These are phyloP conservation scores for Drosophila santomea DNA, from an alignment of 1,140 invertebrate genomes.

Conservation along the genomic window DNA sequence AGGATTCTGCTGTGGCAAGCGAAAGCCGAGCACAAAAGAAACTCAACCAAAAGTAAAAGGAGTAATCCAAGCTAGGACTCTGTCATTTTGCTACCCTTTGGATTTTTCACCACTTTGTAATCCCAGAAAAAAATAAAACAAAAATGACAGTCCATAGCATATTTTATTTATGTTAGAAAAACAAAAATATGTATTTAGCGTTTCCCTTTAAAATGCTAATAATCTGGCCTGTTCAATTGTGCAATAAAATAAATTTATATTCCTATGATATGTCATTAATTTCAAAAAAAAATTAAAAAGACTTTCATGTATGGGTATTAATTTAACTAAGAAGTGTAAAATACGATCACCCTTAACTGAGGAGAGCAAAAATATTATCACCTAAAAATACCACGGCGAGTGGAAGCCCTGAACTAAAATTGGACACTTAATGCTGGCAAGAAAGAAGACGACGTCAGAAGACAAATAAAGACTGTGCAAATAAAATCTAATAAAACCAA, in stretches of 20 bases:
- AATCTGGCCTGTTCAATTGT: no score
- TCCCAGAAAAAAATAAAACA: no score
- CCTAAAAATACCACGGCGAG: slow-evolving; percentile 16
- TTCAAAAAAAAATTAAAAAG: background rate
- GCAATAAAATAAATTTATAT: no score
- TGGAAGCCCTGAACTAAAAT: slow-evolving; percentile 52
- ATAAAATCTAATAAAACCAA: slow-evolving; percentile 81
- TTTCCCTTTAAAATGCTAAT: no score
- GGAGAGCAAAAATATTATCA: slow-evolving; percentile 47
- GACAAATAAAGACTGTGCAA: slow-evolving; percentile 82
- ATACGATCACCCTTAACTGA: background rate
- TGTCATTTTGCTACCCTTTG: slow-evolving; percentile 3
- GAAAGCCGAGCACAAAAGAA: slow-evolving; percentile 39
- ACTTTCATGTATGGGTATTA: no score
- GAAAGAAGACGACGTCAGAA: slow-evolving; percentile 49
- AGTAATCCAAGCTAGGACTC: background rate
- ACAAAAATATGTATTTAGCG: no score
- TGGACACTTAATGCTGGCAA: slow-evolving; percentile 61
- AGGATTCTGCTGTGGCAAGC: slow-evolving; percentile 47
- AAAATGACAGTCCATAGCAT: no score
- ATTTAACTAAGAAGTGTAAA: no score
- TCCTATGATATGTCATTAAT: no score
- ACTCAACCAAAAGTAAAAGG: slow-evolving; percentile 23
- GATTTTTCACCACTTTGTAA: background rate
- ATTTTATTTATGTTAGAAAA: no score